Evolutionary conservation across 2,888 invertebrate species (phyloP), one percentile per base, ranked within the genome.

Genomic region (Apodemia zela): DNA sequence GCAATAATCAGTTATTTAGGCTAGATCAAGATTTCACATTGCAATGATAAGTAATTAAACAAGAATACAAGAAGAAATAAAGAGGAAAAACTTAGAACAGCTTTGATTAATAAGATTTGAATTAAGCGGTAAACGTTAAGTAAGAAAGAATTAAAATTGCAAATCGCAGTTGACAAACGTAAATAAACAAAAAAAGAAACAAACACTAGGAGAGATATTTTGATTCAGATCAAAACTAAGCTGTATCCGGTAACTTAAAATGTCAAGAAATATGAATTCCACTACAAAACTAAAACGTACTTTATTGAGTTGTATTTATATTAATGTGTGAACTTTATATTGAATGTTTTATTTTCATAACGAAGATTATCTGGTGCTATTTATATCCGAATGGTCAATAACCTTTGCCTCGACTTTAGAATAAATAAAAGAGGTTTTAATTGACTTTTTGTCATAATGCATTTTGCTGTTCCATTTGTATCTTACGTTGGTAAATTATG

Each of bases 341-440:
- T 45, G n/a, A 51, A 51, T 51, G 51, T 21, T 51, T 51, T 51
- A 51, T 51, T 51, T 51, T 21, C 21, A 21, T 21, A 21, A 51
- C 51, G 21, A 51, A 47, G 21, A 51, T 51, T 21, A 51, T 51
- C 51, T 18, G 51, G 0, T 21, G 21, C 21, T 21, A 21, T 51
- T 18, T 51, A 21, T 51, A 21, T 21, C 51, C 51, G 21, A 51
- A 21, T 51, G 21, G 51, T 21, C 51, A 51, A 13, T 21, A 51
- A 51, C 51, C 51, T 51, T 51, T 51, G 51, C 21, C 21, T 51
- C 51, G 13, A 21, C 51, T 51, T 21, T 51, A 49, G 35, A 13
- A 42, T 42, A 47, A 47, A 47, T 47, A 47, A 47, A 47, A 47
- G 47, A 47, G n/a, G 8, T 17, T 47, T 47, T 47, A 47, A 47